These are phyloP conservation scores for Daphoenositta chrysoptera DNA, from an alignment of 2,113 vertebrate species.

Conservation along the genomic window DNA sequence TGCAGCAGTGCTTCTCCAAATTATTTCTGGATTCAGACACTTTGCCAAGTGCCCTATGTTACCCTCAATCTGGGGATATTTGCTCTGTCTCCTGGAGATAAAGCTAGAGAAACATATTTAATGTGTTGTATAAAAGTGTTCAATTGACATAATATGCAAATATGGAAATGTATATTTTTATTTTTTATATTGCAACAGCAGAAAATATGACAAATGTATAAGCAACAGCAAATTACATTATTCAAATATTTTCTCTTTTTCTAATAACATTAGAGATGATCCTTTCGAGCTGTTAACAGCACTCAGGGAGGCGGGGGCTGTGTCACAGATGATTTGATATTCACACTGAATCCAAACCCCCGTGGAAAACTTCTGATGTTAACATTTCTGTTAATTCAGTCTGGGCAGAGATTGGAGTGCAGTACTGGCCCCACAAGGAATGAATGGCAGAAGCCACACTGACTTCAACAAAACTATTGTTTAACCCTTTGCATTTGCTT, in stretches of 20 bases:
- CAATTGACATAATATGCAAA: background rate
- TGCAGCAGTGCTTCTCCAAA: background rate
- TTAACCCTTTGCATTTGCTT: background rate
- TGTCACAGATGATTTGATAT: background rate
- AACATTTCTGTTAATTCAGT: background rate
- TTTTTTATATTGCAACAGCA: background rate
- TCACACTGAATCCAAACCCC: background rate
- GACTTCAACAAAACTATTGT: background rate
- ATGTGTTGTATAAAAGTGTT: background rate
- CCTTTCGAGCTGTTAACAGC: background rate
- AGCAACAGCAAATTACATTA: background rate
- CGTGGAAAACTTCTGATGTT: background rate
- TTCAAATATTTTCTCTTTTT: background rate
- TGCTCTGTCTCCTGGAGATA: background rate
- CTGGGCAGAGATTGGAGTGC: background rate
- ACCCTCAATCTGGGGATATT: background rate
- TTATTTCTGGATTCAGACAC: background rate
- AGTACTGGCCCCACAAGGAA: background rate
- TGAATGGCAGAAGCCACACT: background rate
- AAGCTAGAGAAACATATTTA: background rate
- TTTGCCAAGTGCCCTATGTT: background rate
- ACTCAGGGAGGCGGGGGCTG: background rate
- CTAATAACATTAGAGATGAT: background rate
- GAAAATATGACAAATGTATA: background rate
- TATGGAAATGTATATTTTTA: background rate